Percentiles rank a stretch among this genome's conserved stretches.
Conservation (phyloP, 1,140 invertebrate species). For the Formica exsecta region DNA sequence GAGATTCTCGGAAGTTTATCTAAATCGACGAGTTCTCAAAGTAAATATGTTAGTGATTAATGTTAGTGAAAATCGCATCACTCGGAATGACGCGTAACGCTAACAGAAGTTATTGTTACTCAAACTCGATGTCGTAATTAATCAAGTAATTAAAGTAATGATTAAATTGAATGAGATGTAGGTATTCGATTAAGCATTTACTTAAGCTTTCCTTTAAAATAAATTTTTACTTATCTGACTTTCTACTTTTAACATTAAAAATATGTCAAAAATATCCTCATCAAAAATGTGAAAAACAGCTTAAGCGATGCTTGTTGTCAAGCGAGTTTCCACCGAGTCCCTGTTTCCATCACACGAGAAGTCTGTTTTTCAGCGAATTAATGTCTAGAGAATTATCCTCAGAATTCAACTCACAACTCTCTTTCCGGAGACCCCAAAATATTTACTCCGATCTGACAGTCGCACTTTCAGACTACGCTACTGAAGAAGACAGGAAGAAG, state of each 20-base stretch:
- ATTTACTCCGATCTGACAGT: constrained; percentile 61
- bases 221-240: not conserved
- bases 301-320: constrained; percentile 12
- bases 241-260: not conserved
- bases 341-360: constrained; percentile 1
- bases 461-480: constrained; percentile 56
- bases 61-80: not conserved
- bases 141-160: not conserved
- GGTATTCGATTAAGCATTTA: not conserved
- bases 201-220: not conserved
- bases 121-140: not conserved
- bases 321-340: not conserved
- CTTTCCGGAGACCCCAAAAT: constrained; percentile 49
- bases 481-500: constrained; percentile 1
- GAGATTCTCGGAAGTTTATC: constrained; percentile 9
- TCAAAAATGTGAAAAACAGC: not conserved
- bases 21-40: not conserved
- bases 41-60: not conserved
- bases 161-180: not conserved
- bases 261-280: not conserved
- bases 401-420: constrained; percentile 41
- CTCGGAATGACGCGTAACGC: too few species aligned
- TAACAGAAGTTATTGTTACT: not conserved
- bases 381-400: constrained; percentile 20
- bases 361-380: constrained; percentile 54